Evolutionary conservation across 2,888 invertebrate genomes (phyloP), one percentile per base, ranked within the genome.

Genomic region (Celastrina argiolus): DNA sequence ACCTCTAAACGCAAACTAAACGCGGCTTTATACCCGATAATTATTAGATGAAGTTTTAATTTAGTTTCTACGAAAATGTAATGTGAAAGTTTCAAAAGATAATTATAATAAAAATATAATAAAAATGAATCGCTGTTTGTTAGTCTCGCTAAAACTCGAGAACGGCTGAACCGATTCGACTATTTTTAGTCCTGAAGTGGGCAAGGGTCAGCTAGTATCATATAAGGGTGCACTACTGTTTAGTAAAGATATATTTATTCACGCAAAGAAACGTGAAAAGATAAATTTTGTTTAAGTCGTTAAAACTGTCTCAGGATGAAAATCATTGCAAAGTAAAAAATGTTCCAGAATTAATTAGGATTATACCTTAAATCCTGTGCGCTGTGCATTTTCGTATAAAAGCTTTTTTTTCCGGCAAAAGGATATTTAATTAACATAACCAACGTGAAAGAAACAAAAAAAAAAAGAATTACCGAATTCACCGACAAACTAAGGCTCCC

Each of bases 281-380:
- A 59, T 59, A 59, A 59, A 59, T 31, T 51, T 18, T 3, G 22
- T 51, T 34, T 59, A 34, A 59, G 36, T 22, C 36, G 61, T 22
- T 61, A 39, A 61, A 39, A 61, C 34, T 39, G 16, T 61, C 39
- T 18, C 3, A 12, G 36, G 36, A 4, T 34, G 22, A 61, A 34
- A 59, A 31, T 59, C 59, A 59, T 34, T 61, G 61, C 31, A 61
- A 39, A 39, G 36, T 39, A 39, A 39, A 51, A 61, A 61, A 61
- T 61, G 61, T 39, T 61, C 22, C 59, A 34, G 59, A 66, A 61
- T 66, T 66, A 42, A 61, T 66, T 59, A 59, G 59, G 66, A 66
- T 66, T 66, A 59, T 31, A 61, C 34, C 42, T 59, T 18, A 59
- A 45, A 59, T 36, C 59, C 18, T 42, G 18, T 16, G 31, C 41